Evolutionary conservation across 2,888 invertebrate genomes (phyloP), one percentile per base, ranked within the genome.

Genomic region (Epiblema foenella): DNA sequence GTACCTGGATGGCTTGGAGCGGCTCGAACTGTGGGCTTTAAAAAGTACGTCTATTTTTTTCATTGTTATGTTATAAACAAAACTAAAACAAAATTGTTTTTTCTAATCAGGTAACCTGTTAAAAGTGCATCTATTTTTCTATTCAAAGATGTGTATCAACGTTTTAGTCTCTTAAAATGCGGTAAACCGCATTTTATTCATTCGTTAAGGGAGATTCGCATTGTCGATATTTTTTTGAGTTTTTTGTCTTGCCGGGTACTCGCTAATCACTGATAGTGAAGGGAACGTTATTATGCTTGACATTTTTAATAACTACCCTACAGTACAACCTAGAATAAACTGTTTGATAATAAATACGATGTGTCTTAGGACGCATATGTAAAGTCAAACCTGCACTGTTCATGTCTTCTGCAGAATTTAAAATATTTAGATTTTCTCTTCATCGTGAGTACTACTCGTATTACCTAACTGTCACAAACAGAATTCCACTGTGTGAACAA

Each of bases 21-120:
- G 85, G 3, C 82, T 94, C 76, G 91, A 95, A 74, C 74, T 94
- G 11, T 93, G 94, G 93, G 94, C 94, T 54, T 72, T 94, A 58
- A 94, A 94, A 93, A 94, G 95, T 95, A 91, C 91, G 83, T 85
- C 59, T 66, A 12, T 65, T 57, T 70, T 73, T 57, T 11, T 17
- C 3, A 33, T 8, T 33, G 9, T 37, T 11, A n/a, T 0, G 17
- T 8, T n/a, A n/a, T 46, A 1, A n/a, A 8, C 8, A n/a, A 46
- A 8, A 46, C 46, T 46, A 2, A 46, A 8, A 8, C 7, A n/a
- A 42, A 15, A 39, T 1, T 42, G 5, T 42, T 4, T 15, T 42
- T 42, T 15, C 15, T 15, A 15, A 15, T 15, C 15, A 15, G 15
- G 12, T 42, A 42, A 15, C 15, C 4, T 42, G 42, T 15, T 15